Evolutionary conservation across 2,113 vertebrate species (phyloP).

Genomic region (Prionailurus bengalensis): DNA sequence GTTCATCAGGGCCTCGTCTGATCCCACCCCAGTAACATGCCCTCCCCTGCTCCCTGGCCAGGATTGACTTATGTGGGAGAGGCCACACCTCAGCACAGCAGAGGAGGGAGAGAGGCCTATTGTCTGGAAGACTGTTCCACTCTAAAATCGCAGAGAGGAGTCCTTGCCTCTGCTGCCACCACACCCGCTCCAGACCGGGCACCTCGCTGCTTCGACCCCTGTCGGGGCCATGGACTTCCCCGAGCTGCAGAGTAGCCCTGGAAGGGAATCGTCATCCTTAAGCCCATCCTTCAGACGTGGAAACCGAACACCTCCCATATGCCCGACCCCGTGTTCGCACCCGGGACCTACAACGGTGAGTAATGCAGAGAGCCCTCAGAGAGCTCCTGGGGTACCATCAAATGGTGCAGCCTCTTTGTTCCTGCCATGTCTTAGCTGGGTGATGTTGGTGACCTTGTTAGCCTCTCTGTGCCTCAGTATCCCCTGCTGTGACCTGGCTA

Average conservation of each 20-base stretch:
- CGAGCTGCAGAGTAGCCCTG: neutral
- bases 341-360: neutral
- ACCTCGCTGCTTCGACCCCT: neutral
- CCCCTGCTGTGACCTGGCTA: neutral
- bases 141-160: neutral
- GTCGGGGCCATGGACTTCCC: neutral
- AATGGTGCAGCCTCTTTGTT: neutral
- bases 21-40: neutral
- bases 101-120: neutral
- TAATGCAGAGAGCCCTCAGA: neutral
- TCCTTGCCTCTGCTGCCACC: neutral
- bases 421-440: neutral
- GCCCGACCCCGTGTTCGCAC: neutral
- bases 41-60: neutral
- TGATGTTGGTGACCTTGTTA: neutral
- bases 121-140: neutral
- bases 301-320: neutral
- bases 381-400: neutral
- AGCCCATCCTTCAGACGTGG: neutral
- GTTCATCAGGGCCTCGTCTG: neutral
- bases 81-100: neutral
- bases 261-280: neutral
- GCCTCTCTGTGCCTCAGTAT: neutral
- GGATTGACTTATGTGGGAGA: neutral
- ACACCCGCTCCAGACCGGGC: neutral